Evolutionary conservation across 2,113 vertebrate species (phyloP).

Genomic region (Limanda limanda): DNA sequence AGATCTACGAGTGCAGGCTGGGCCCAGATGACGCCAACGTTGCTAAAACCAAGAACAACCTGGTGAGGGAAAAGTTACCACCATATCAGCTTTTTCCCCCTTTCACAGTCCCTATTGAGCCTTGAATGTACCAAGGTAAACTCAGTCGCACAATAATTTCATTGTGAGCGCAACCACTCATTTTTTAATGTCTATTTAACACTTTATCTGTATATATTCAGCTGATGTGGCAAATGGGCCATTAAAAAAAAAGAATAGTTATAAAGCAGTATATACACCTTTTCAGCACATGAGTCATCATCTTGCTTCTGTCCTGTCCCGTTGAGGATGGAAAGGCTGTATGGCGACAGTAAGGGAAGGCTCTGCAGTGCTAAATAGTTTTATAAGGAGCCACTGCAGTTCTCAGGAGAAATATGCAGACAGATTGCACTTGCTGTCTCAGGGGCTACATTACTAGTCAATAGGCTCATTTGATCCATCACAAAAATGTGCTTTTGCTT

Average conservation of each 20-base stretch:
- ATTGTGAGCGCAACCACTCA: not conserved
- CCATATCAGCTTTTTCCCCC: not conserved
- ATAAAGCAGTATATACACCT: not conserved
- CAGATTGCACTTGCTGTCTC: constrained; percentile 2
- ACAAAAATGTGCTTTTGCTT: constrained; percentile 24
- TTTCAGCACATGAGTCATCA: not conserved
- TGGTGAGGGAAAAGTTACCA: constrained; percentile 82
- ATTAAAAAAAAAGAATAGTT: not conserved
- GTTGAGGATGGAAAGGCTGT: constrained; percentile 1
- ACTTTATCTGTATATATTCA: not conserved
- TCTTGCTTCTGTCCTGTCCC: not conserved
- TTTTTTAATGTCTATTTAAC: constrained; percentile 1
- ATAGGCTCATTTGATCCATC: constrained; percentile 22
- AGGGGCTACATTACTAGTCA: constrained; percentile 15
- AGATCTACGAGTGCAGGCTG: constrained; percentile 94
- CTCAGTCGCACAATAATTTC: not conserved
- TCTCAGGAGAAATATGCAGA: constrained; percentile 15
- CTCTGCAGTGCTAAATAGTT: constrained; percentile 11
- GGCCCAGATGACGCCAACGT: constrained; percentile 96
- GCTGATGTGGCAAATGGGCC: not conserved
- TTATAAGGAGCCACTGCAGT: constrained; percentile 12
- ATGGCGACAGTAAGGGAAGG: constrained; percentile 9
- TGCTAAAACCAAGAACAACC: constrained; percentile 98
- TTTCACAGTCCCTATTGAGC: not conserved
- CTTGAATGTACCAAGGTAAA: not conserved